These are phyloP conservation scores for Galago senegalensis DNA, from an alignment of 2,797 vertebrate species.

Conservation along the genomic window DNA sequence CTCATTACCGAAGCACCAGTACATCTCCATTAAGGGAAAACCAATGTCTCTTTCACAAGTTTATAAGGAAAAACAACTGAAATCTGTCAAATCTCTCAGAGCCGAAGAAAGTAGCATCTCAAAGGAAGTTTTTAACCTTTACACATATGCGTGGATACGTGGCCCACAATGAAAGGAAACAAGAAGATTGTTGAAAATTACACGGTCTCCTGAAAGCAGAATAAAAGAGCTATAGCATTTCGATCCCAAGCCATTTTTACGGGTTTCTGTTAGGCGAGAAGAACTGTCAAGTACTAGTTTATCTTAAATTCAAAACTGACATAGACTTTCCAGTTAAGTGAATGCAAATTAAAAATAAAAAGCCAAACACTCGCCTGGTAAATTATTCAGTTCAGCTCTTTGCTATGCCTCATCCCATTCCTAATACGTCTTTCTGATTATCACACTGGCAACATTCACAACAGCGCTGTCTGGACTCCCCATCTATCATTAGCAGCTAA, in stretches of 20 bases:
- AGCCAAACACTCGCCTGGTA: neutral
- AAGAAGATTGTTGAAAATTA: constrained; percentile 40
- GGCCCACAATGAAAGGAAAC: constrained; percentile 50
- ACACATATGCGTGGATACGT: neutral
- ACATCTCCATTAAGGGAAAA: neutral
- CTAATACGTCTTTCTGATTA: neutral
- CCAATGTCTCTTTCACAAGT: constrained; percentile 4
- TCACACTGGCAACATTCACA: neutral
- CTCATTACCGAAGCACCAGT: neutral
- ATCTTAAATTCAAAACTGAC: constrained; percentile 71
- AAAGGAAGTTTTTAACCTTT: constrained; percentile 49
- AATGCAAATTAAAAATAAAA: constrained; percentile 17
- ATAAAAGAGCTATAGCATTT: constrained; percentile 58
- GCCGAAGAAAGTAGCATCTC: neutral
- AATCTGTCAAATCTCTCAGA: neutral
- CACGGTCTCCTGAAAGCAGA: constrained; percentile 63
- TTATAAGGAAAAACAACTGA: constrained; percentile 21
- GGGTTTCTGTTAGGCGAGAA: constrained; percentile 43
- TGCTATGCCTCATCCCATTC: constrained; percentile 18
- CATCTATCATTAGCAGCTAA: constrained; percentile 35
- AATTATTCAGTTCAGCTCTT: constrained; percentile 1
- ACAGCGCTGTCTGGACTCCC: neutral
- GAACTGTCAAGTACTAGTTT: constrained; percentile 63
- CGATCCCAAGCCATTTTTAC: constrained; percentile 40
- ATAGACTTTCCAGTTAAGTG: constrained; percentile 69